Evolutionary conservation across 2,888 invertebrate genomes (phyloP).

Genomic region (Mechanitis mazaeus): DNA sequence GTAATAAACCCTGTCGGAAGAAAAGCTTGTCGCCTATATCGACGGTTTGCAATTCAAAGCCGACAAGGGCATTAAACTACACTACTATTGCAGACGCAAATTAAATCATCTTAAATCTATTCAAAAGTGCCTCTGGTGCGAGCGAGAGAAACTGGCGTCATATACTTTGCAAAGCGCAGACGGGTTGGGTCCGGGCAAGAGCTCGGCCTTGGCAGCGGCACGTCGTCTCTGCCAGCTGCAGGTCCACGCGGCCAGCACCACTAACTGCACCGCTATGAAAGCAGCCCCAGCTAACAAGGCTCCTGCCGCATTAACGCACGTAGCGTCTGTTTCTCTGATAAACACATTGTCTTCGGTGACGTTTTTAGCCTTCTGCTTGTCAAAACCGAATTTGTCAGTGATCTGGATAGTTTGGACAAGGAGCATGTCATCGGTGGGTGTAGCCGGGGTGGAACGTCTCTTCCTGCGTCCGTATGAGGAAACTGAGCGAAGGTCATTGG

Average conservation of each 20-base stretch:
- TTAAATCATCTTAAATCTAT: conserved; percentile 58
- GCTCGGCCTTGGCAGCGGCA: conserved; percentile 81
- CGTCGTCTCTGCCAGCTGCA: conserved; percentile 90
- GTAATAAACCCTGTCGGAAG: conserved; percentile 63
- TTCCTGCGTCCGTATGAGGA: conserved; percentile 90
- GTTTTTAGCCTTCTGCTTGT: conserved; percentile 80
- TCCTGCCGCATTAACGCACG: conserved; percentile 87
- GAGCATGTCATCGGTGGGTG: conserved; percentile 85
- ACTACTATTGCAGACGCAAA: conserved; percentile 73
- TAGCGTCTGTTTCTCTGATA: conserved; percentile 77
- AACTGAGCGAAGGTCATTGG: conserved; percentile 88
- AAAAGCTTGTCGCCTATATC: too few species aligned
- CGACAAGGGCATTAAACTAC: conserved; percentile 34
- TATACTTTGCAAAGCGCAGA: conserved; percentile 88
- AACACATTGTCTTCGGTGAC: conserved; percentile 83
- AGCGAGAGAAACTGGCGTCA: conserved; percentile 89
- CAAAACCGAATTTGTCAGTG: conserved; percentile 93
- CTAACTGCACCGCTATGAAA: conserved; percentile 90
- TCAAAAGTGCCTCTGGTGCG: conserved; percentile 77
- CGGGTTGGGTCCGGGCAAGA: conserved; percentile 79
- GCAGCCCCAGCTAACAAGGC: conserved; percentile 90
- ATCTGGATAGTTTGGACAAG: conserved; percentile 94
- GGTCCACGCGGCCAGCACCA: conserved; percentile 91
- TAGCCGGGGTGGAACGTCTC: conserved; percentile 80
- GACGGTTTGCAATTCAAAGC: too few species aligned